Percentiles rank a stretch among this genome's conserved stretches.
Conservation (phyloP, 2,113 vertebrate species). For the Lycaon pictus region DNA sequence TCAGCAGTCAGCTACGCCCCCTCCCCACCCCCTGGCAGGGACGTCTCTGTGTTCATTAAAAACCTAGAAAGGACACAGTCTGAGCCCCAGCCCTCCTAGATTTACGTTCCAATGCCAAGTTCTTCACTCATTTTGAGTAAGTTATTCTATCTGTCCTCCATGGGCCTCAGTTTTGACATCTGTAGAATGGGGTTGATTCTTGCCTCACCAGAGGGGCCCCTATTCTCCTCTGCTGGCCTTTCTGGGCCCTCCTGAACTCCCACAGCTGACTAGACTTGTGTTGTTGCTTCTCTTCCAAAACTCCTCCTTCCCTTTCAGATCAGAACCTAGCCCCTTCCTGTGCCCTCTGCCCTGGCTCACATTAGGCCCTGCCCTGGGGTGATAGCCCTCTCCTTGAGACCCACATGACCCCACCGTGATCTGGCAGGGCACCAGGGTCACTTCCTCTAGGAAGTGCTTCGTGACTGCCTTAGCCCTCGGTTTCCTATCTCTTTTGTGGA, state of each 20-base stretch:
- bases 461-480: not conserved
- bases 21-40: not conserved
- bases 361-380: not conserved
- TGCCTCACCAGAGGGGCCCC: not conserved
- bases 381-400: not conserved
- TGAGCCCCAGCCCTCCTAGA: not conserved
- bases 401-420: not conserved
- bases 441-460: not conserved
- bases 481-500: not conserved
- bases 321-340: not conserved
- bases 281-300: not conserved
- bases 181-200: not conserved
- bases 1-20: not conserved
- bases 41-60: not conserved
- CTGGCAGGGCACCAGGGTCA: not conserved
- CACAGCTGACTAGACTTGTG: not conserved
- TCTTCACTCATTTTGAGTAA: not conserved
- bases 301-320: not conserved
- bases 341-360: not conserved
- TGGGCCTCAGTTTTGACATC: not conserved
- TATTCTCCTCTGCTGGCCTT: not conserved
- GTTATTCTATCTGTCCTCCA: not conserved
- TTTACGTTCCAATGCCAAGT: not conserved
- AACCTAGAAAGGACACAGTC: not conserved
- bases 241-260: not conserved